Evolutionary conservation across 2,797 vertebrate species (phyloP).

Genomic region (Bucorvus abyssinicus): DNA sequence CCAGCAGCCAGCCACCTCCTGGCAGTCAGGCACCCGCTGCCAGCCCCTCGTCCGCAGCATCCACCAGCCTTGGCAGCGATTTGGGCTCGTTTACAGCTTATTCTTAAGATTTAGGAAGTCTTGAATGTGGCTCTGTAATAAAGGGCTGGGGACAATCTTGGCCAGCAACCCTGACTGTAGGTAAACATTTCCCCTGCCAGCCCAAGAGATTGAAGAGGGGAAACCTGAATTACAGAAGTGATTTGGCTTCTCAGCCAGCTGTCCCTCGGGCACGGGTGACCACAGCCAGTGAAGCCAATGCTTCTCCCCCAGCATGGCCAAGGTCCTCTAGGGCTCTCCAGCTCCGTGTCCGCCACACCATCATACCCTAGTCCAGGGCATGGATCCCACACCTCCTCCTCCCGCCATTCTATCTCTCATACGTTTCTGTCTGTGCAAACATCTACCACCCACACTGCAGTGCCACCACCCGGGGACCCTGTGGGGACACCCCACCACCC

Average conservation of each 20-base stretch:
- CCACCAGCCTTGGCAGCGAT: not conserved
- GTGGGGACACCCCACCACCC: accelerated
- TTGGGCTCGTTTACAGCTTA: not conserved
- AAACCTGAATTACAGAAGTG: not conserved
- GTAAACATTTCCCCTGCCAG: not conserved
- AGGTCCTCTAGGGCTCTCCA: not conserved
- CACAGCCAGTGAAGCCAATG: not conserved
- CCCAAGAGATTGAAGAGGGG: not conserved
- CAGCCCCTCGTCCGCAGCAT: accelerated
- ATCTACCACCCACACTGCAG: accelerated
- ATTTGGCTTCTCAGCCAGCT: not conserved
- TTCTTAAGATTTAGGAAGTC: not conserved
- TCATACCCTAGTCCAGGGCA: not conserved
- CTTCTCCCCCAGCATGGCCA: not conserved
- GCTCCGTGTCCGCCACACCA: not conserved
- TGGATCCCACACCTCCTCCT: not conserved
- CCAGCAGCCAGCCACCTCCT: accelerated
- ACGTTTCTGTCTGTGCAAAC: not conserved
- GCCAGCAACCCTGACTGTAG: not conserved
- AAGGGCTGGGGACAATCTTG: accelerated
- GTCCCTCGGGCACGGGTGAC: not conserved
- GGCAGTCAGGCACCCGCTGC: accelerated
- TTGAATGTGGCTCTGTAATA: not conserved
- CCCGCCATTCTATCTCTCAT: not conserved
- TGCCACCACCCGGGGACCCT: accelerated